Evolutionary conservation across 2,888 invertebrate genomes (phyloP).

Genomic region (Halictus ligatus): DNA sequence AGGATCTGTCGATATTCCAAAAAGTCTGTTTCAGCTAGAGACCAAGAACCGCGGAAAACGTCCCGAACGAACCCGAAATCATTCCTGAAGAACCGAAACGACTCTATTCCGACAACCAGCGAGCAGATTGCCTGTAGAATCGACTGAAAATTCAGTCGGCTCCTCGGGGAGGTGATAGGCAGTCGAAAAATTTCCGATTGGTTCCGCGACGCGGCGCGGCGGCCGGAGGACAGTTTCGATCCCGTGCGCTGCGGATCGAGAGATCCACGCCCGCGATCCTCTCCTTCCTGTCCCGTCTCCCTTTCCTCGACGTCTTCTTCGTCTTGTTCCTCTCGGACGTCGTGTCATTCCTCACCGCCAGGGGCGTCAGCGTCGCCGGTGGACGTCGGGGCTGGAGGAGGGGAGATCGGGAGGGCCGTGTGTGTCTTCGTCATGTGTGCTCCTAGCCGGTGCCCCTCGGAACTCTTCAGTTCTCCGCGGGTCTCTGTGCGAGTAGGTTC

Average conservation of each 20-base stretch:
- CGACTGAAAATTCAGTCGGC: background rate
- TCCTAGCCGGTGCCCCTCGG: slow-evolving; percentile 72
- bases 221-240: slow-evolving; percentile 55
- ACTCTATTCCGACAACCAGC: background rate
- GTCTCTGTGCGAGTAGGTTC: slow-evolving; percentile 71
- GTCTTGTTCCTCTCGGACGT: slow-evolving; percentile 68
- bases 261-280: slow-evolving; percentile 57
- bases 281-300: slow-evolving; percentile 65
- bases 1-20: no score
- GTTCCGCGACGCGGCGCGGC: background rate
- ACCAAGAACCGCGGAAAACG: background rate
- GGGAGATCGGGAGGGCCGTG: slow-evolving; percentile 80
- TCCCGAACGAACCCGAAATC: background rate
- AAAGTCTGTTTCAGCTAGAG: background rate
- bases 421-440: slow-evolving; percentile 76
- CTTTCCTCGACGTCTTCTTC: slow-evolving; percentile 70
- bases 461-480: slow-evolving; percentile 77
- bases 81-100: background rate
- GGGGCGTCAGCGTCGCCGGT: slow-evolving; percentile 78
- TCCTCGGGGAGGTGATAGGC: background rate
- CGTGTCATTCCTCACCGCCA: slow-evolving; percentile 80
- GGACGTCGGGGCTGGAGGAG: slow-evolving; percentile 65
- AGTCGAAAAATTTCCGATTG: background rate
- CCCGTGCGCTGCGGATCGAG: slow-evolving; percentile 48
- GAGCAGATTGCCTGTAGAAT: background rate